phyloP scores from a whole-genome alignment of 2,113 vertebrate genomes.

The Poecile atricapillus region DNA sequence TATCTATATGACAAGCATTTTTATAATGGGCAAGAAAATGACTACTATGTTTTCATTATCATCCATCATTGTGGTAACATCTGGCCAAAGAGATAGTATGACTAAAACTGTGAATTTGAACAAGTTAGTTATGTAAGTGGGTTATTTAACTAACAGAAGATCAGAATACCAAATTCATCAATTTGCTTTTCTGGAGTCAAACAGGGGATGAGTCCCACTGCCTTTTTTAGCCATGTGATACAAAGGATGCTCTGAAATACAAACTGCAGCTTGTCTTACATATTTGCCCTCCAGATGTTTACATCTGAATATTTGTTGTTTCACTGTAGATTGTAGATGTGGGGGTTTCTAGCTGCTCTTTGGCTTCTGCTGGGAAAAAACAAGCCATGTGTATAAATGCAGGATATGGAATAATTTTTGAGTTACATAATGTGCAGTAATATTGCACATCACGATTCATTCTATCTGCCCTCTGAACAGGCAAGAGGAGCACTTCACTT shows the following conservation, averaged over 20 bases:
- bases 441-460: not conserved
- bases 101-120: slow-evolving; percentile 1
- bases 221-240: not conserved
- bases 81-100: not conserved
- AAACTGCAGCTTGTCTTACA: not conserved
- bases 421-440: not conserved
- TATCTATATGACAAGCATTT: not conserved
- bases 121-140: slow-evolving; percentile 8
- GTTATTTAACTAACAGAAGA: slow-evolving; percentile 23
- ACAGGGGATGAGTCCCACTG: not conserved
- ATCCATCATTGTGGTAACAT: not conserved
- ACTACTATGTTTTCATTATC: not conserved
- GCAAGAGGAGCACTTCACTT: not conserved
- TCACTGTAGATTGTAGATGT: not conserved
- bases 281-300: not conserved
- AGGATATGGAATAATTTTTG: not conserved
- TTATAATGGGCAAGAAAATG: not conserved
- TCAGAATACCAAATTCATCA: not conserved
- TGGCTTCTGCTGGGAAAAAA: not conserved
- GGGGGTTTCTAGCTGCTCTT: not conserved
- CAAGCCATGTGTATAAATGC: not conserved
- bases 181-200: not conserved
- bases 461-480: not conserved
- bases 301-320: not conserved
- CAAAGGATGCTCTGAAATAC: not conserved